Evolutionary conservation across 2,888 invertebrate genomes (phyloP).

Genomic region (Mesorhabditis sp.): DNA sequence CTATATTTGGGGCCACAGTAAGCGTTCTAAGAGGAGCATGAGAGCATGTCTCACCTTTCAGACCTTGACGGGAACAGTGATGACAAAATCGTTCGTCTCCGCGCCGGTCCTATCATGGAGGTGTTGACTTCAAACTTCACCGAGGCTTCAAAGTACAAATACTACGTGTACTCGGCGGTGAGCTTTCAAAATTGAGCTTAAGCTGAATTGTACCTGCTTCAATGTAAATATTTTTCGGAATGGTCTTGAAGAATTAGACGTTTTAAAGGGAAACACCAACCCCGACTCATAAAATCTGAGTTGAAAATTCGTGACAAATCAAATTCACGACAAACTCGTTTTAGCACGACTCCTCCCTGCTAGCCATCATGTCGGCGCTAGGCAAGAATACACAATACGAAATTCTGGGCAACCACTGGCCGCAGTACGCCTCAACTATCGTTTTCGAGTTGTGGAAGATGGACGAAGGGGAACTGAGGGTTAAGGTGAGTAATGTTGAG

Average conservation of each 20-base stretch:
- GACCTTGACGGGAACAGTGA: neutral
- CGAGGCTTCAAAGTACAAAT: neutral
- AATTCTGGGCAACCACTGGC: neutral
- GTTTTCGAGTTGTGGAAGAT: conserved; percentile 6
- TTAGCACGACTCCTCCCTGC: neutral
- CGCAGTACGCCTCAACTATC: neutral
- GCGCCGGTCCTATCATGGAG: neutral
- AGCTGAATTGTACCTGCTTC: neutral
- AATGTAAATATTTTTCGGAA: neutral
- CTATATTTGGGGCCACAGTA: neutral
- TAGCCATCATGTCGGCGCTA: neutral
- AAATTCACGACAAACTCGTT: neutral
- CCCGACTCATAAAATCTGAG: too few relatives aligned
- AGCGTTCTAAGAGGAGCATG: neutral
- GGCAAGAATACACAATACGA: neutral
- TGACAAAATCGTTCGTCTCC: neutral
- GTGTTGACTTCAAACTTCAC: conserved; percentile 6
- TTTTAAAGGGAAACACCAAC: too few relatives aligned
- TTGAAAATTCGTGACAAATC: neutral
- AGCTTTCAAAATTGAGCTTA: neutral
- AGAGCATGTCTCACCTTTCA: neutral
- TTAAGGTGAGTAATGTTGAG: neutral
- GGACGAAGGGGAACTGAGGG: neutral
- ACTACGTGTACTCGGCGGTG: neutral
- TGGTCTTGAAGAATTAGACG: too few relatives aligned